Percentiles rank a stretch among this genome's conserved stretches.
Conservation (phyloP, 2,888 invertebrate species). For the Diploptera punctata region DNA sequence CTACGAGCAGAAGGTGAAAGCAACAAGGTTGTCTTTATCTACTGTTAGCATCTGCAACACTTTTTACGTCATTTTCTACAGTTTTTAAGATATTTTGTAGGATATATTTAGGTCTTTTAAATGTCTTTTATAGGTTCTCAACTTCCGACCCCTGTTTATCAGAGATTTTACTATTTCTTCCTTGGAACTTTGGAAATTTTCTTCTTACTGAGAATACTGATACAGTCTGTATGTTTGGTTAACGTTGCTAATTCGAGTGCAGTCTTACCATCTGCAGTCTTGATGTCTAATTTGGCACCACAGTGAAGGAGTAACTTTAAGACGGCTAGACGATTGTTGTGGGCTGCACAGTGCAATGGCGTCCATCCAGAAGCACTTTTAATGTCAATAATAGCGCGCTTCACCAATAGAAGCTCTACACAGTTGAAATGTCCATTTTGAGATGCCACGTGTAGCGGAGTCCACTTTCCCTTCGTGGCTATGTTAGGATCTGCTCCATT, state of each 20-base stretch:
- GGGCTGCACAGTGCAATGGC: conserved; percentile 21
- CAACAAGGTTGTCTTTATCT: no score
- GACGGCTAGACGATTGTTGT: background rate
- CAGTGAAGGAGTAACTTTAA: conserved; percentile 29
- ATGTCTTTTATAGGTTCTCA: no score
- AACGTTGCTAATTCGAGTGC: conserved; percentile 6
- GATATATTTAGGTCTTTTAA: no score
- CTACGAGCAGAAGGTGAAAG: no score
- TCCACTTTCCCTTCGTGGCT: background rate
- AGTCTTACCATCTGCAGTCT: conserved; percentile 17
- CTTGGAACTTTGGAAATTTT: background rate
- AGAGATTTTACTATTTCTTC: background rate
- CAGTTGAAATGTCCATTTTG: conserved; percentile 13
- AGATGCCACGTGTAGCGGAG: conserved; percentile 21
- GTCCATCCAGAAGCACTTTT: conserved; percentile 20
- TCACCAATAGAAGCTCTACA: background rate
- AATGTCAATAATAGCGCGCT: background rate
- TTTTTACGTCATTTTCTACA: no score
- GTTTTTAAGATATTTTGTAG: no score
- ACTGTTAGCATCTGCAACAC: no score
- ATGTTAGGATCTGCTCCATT: conserved; percentile 1
- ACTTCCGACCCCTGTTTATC: no score
- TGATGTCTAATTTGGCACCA: conserved; percentile 9
- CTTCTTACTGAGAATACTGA: conserved; percentile 10
- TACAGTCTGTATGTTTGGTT: conserved; percentile 4